Evolutionary conservation across 2,113 vertebrate species (phyloP), one percentile per base, ranked within the genome.

Genomic region (Cichladusa arquata): DNA sequence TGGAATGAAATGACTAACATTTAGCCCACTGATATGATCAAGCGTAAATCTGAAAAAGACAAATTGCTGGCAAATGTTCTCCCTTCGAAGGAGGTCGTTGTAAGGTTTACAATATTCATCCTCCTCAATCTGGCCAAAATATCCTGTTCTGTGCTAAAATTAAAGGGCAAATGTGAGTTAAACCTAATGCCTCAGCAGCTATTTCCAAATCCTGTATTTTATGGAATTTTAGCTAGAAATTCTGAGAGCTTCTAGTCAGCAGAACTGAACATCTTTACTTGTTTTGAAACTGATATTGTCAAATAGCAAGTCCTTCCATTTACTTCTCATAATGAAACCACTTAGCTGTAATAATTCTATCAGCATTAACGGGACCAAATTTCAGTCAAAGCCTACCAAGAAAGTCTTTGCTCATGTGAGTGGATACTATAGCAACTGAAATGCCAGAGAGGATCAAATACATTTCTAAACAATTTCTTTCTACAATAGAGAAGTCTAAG

Each of bases 1-100:
- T 94, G 86, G 84, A 90, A 94, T 66, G 42, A 93, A 96, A 56
- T 93, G 5, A 85, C 84, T 95, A 85, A 95, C 77, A 60, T 97
- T 80, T 95, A 83, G 78, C 78, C 81, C 88, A 47, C 50, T 83
- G 87, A 82, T 51, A 90, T 25, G 66, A 94, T 67, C 53, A 86
- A 93, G 19, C 51, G 58, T 64, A 72, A 95, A 84, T 96, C 72
- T 92, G 76, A 92, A 93, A 93, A 90, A 93, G 76, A 88, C 24
- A 97, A 95, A 86, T 91, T 33, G 7, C 73, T 85, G 54, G 17
- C 33, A 87, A 91, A 57, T 77, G 11, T 87, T 38, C 15, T 94
- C 8, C 22, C 16, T 77, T 88, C 3, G 10, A 88, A 80, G 26
- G 65, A 93, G 79, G 44, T 86, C 14, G 1, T 66, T 53, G 25